Evolutionary conservation across 2,113 vertebrate species (phyloP), one percentile per base, ranked within the genome.

Genomic region (Hippocampus comes): DNA sequence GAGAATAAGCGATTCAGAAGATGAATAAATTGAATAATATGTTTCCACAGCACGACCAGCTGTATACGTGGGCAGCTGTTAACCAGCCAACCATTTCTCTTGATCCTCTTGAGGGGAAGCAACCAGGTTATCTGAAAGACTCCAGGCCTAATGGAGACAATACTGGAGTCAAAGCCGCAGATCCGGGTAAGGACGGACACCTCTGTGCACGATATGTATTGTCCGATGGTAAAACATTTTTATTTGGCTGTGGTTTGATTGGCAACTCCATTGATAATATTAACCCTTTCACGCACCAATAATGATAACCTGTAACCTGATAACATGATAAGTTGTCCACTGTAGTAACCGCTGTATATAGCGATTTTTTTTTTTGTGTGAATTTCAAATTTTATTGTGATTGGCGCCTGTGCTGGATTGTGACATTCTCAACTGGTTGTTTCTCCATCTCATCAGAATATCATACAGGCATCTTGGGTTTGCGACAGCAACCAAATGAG

Each of bases 31-130:
- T 38, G 34, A 38, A 3, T 56, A 10, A 42, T 74, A 27, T 55
- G 4, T 76, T 25, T 77, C 38, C 64, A 18, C 82, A 99, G 96
- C 95, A 97, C 89, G 94, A 98, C 86, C 95, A 96, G 79, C 91
- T 99, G 78, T 97, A 98, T 34, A 98, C 95, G 25, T 98, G 96
- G 96, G 95, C 97, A 71, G 93, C 96, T 9, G 95, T 99, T 55
- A 96, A 91, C 82, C 96, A 98, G 88, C 96, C 96, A 0, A 89
- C 94, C 43, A 93, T 95, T 78, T 95, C 94, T 2, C 70, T 93
- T 74, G 95, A 96, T 81, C 92, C 91, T 46, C 71, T 91, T 0
- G 96, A 96, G 79, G 94, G 92, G 12, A 95, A 88, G 73, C 90
- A 94, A 85, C 93, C 93, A 34, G 92, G 93, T 73, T 92, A 93